Percentiles rank a stretch among this genome's conserved stretches.
phyloP scores from a whole-genome alignment of 1,140 invertebrate species.

The Nymphalis io region DNA sequence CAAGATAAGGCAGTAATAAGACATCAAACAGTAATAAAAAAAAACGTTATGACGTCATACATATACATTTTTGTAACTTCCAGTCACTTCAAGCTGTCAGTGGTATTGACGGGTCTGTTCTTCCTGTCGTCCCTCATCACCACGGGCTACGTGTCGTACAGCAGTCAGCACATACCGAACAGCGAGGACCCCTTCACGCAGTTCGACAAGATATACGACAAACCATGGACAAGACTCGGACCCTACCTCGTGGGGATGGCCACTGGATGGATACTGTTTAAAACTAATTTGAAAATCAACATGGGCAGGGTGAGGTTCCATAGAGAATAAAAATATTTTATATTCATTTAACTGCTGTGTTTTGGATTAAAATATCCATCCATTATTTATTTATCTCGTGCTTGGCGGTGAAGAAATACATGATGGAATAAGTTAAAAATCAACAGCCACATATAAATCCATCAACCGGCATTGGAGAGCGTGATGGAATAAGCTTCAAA shows the following conservation, averaged over 20 bases:
- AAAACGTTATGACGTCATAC: too few species aligned
- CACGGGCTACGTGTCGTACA: conserved; percentile 89
- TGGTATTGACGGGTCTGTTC: conserved; percentile 83
- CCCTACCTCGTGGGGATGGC: conserved; percentile 92
- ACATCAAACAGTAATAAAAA: too few species aligned
- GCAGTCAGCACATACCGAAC: conserved; percentile 89
- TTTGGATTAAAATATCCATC: too few species aligned
- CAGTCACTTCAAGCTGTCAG: conserved; percentile 88
- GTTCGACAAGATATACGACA: conserved; percentile 94
- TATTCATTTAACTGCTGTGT: too few species aligned
- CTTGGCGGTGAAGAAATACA: too few species aligned
- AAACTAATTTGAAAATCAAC: conserved; percentile 89
- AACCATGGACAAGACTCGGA: conserved; percentile 91
- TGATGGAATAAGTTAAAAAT: too few species aligned
- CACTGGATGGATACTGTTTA: conserved; percentile 91
- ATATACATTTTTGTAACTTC: conserved; percentile 26
- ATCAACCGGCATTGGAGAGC: too few species aligned
- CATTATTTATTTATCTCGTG: too few species aligned
- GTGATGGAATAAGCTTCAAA: too few species aligned
- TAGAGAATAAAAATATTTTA: too few species aligned
- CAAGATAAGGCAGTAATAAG: too few species aligned
- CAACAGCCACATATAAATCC: too few species aligned
- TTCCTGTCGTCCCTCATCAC: conserved; percentile 89
- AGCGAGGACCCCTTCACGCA: conserved; percentile 90
- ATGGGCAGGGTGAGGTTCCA: conserved; percentile 84